These are phyloP conservation scores for Eira barbara DNA, from an alignment of 2,113 vertebrate species.

Conservation along the genomic window DNA sequence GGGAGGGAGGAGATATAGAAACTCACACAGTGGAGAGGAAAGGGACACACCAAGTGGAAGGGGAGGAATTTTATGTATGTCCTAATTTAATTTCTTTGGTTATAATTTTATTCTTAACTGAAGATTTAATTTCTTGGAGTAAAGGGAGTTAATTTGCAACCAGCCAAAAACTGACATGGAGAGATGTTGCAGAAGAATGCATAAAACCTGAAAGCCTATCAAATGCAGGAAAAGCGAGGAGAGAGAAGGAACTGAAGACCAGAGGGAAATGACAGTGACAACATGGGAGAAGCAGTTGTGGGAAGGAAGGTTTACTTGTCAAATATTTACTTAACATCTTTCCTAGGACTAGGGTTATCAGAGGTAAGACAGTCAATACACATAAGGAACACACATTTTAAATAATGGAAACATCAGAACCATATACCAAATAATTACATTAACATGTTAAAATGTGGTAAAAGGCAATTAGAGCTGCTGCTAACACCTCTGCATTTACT, in stretches of 20 bases:
- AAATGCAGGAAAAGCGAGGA: background rate
- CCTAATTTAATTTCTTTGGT: background rate
- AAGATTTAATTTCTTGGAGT: background rate
- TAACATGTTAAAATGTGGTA: background rate
- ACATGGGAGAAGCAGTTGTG: background rate
- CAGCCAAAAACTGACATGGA: background rate
- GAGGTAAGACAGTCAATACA: background rate
- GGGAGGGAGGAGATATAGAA: background rate
- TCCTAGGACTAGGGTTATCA: background rate
- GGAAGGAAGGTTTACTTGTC: background rate
- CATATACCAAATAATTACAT: background rate
- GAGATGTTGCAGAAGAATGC: background rate
- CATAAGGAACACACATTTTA: background rate
- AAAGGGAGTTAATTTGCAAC: background rate
- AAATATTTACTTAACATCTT: background rate
- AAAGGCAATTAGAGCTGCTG: background rate
- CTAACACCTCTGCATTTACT: background rate
- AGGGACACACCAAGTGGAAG: background rate
- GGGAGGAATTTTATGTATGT: background rate
- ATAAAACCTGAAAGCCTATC: background rate
- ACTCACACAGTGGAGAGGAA: background rate
- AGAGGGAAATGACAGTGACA: background rate
- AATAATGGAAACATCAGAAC: background rate
- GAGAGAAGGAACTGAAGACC: background rate
- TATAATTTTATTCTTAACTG: background rate